Percentiles rank a stretch among this genome's conserved stretches.
These are phyloP conservation scores for Xestia xanthographa DNA, from an alignment of 2,888 invertebrate species.

Conservation along the genomic window DNA sequence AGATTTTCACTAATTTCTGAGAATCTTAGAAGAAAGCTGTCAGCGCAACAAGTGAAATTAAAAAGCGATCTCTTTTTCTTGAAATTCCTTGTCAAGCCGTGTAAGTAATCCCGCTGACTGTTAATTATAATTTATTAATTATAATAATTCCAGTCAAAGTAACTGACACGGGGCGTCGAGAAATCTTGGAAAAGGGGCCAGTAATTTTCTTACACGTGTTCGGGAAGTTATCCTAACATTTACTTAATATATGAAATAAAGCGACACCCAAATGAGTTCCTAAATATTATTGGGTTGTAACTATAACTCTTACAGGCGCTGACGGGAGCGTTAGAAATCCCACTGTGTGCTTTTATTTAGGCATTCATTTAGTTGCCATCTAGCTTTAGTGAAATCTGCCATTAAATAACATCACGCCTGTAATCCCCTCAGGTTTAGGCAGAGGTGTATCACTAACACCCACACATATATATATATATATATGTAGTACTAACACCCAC, in stretches of 20 bases:
- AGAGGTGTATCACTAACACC: not conserved
- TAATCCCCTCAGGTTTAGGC: not conserved
- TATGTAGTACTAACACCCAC: not conserved
- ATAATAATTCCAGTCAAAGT: constrained; percentile 9
- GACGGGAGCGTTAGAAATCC: not conserved
- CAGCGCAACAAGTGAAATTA: not conserved
- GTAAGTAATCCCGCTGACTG: not conserved
- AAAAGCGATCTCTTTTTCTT: constrained; percentile 6
- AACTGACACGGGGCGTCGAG: not conserved
- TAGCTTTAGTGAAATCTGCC: not conserved
- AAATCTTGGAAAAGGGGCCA: not conserved
- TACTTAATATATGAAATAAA: not conserved
- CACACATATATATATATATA: no score
- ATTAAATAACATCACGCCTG: not conserved
- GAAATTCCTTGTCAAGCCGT: not conserved
- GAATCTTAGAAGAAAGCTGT: not conserved
- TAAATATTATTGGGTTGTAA: no score
- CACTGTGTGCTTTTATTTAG: not conserved
- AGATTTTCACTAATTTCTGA: no score
- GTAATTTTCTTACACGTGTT: not conserved
- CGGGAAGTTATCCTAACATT: not conserved
- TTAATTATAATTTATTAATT: not conserved
- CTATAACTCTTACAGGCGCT: not conserved
- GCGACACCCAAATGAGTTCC: not conserved
- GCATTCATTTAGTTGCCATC: not conserved